These are phyloP conservation scores for Hydrochoerus hydrochaeris DNA, from an alignment of 2,113 vertebrate genomes.

Conservation along the genomic window DNA sequence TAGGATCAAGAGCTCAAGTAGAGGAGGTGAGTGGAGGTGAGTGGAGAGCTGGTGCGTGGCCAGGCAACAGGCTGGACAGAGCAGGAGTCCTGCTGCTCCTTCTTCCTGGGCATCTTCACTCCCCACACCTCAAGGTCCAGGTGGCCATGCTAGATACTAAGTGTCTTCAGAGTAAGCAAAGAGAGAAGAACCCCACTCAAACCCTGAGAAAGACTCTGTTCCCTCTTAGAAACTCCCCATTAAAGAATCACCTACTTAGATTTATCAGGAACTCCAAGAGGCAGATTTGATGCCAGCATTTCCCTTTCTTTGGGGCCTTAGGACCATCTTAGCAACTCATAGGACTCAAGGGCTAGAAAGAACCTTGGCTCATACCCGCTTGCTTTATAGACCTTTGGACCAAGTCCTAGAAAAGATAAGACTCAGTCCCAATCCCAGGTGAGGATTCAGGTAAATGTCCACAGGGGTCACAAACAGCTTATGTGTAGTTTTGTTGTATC, in stretches of 20 bases:
- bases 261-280: neutral
- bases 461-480: slow-evolving; percentile 76
- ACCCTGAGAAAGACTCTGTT: slow-evolving; percentile 8
- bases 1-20: slow-evolving; percentile 41
- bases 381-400: slow-evolving; percentile 23
- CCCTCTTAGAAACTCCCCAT: neutral
- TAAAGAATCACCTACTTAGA: neutral
- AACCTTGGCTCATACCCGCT: neutral
- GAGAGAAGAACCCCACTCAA: neutral
- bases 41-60: neutral
- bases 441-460: slow-evolving; percentile 79
- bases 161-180: neutral
- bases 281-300: neutral
- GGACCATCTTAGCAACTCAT: neutral
- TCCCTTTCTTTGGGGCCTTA: neutral
- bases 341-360: neutral
- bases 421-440: slow-evolving; percentile 11
- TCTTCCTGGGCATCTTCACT: neutral
- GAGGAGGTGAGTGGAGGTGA: neutral
- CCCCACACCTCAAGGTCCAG: neutral
- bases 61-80: neutral
- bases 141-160: neutral
- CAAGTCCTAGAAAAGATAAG: neutral
- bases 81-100: neutral
- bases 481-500: slow-evolving; percentile 81